phyloP scores from a whole-genome alignment of 2,113 vertebrate species.

The Lophius piscatorius region DNA sequence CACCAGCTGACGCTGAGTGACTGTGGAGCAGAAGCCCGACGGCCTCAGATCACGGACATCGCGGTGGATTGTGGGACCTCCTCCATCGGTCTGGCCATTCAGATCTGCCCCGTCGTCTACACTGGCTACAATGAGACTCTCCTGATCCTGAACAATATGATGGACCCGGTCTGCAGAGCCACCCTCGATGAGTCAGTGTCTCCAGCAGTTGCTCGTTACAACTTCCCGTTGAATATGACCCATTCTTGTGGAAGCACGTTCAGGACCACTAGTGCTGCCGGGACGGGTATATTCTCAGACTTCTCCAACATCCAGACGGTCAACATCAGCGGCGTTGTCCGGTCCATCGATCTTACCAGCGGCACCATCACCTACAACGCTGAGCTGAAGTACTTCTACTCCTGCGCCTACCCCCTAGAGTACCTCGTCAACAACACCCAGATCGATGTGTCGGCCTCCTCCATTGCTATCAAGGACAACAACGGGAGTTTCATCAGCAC shows the following conservation, averaged over 20 bases:
- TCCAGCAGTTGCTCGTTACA: conserved; percentile 74
- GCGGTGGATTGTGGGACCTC: conserved; percentile 73
- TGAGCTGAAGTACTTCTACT: conserved; percentile 81
- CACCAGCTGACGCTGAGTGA: conserved; percentile 37
- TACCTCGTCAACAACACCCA: conserved; percentile 81
- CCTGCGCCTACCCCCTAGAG: conserved; percentile 78
- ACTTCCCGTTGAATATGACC: conserved; percentile 71
- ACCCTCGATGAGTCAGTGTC: conserved; percentile 55
- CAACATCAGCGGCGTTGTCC: conserved; percentile 78
- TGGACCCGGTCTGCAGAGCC: conserved; percentile 59
- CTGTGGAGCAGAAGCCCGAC: conserved; percentile 50
- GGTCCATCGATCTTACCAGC: conserved; percentile 62
- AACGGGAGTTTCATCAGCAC: conserved; percentile 83
- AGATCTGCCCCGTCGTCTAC: conserved; percentile 77
- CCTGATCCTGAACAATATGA: conserved; percentile 72
- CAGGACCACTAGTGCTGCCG: conserved; percentile 61
- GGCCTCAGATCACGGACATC: conserved; percentile 68
- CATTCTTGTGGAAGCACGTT: conserved; percentile 55
- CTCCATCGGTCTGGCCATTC: conserved; percentile 66
- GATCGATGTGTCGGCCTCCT: conserved; percentile 74
- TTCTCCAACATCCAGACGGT: conserved; percentile 78
- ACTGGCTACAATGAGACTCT: conserved; percentile 80
- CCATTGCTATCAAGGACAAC: conserved; percentile 74
- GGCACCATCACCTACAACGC: conserved; percentile 73
- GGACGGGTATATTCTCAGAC: conserved; percentile 70